phyloP scores from a whole-genome alignment of 2,797 vertebrate species.

The Apodemus agrarius region DNA sequence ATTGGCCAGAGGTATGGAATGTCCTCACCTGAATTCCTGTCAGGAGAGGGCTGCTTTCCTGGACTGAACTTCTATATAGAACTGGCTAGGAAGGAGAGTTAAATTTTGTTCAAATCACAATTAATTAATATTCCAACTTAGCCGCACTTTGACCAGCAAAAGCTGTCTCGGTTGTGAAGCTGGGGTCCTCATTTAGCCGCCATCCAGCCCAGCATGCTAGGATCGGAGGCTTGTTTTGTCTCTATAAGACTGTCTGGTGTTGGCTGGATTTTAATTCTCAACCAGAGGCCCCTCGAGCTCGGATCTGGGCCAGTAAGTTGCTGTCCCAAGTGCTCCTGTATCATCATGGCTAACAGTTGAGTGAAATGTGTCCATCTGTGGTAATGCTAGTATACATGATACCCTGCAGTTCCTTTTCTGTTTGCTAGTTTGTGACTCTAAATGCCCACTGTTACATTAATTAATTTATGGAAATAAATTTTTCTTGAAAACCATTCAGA shows the following conservation, averaged over 20 bases:
- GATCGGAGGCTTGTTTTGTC: conserved; percentile 54
- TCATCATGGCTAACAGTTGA: conserved; percentile 82
- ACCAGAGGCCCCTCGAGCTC: conserved; percentile 75
- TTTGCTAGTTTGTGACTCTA: conserved; percentile 85
- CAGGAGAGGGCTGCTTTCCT: conserved; percentile 42
- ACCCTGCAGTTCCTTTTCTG: conserved; percentile 84
- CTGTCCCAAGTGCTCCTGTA: conserved; percentile 79
- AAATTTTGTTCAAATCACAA: background rate
- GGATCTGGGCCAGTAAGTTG: conserved; percentile 78
- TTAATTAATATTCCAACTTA: conserved; percentile 9
- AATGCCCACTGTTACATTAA: conserved; percentile 84
- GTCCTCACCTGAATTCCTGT: background rate
- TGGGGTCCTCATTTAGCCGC: background rate
- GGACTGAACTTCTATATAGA: conserved; percentile 53
- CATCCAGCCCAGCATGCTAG: conserved; percentile 28
- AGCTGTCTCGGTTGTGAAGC: conserved; percentile 6
- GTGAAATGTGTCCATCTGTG: conserved; percentile 83
- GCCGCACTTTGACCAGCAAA: conserved; percentile 52
- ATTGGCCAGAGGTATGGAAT: conserved; percentile 58
- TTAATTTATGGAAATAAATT: conserved; percentile 91
- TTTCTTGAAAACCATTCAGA: conserved; percentile 82
- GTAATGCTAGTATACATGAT: conserved; percentile 82
- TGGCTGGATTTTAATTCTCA: conserved; percentile 79
- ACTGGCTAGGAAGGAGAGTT: conserved; percentile 43
- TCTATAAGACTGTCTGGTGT: conserved; percentile 75